These are phyloP conservation scores for Amphipyra tragopoginis DNA, from an alignment of 2,888 invertebrate species.

Conservation along the genomic window DNA sequence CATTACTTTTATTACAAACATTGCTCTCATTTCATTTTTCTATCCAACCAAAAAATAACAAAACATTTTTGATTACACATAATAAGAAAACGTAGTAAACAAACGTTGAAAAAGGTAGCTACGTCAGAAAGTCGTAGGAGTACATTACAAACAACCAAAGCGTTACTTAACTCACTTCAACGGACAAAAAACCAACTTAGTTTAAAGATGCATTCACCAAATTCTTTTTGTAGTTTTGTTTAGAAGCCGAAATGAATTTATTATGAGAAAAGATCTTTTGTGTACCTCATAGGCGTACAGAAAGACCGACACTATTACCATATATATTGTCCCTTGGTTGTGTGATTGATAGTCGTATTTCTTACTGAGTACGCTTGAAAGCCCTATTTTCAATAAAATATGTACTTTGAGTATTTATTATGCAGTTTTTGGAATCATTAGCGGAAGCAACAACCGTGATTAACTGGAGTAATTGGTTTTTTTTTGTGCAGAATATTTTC, in stretches of 20 bases:
- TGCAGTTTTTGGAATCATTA: conserved; percentile 41
- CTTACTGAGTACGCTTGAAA: conserved; percentile 50
- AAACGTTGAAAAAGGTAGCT: conserved; percentile 20
- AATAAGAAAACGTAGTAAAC: neutral
- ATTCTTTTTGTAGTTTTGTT: conserved; percentile 60
- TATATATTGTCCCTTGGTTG: conserved; percentile 61
- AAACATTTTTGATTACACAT: conserved; percentile 10
- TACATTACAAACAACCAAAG: conserved; percentile 31
- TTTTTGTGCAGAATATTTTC: neutral
- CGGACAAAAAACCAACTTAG: conserved; percentile 52
- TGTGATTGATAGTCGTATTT: conserved; percentile 64
- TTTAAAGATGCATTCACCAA: conserved; percentile 57
- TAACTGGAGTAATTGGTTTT: conserved; percentile 26
- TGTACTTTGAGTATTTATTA: conserved; percentile 28
- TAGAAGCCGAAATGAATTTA: conserved; percentile 63
- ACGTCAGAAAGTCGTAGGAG: conserved; percentile 3
- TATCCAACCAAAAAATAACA: conserved; percentile 3
- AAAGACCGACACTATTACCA: conserved; percentile 63
- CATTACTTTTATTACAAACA: conserved; percentile 15
- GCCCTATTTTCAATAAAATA: conserved; percentile 16
- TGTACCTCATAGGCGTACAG: conserved; percentile 54
- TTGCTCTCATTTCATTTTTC: conserved; percentile 17
- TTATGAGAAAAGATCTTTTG: conserved; percentile 59
- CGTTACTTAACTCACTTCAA: conserved; percentile 23
- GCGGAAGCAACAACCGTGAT: conserved; percentile 17